These are phyloP conservation scores for Rousettus leschenaultii DNA, from an alignment of 2,113 vertebrate genomes.

Conservation along the genomic window DNA sequence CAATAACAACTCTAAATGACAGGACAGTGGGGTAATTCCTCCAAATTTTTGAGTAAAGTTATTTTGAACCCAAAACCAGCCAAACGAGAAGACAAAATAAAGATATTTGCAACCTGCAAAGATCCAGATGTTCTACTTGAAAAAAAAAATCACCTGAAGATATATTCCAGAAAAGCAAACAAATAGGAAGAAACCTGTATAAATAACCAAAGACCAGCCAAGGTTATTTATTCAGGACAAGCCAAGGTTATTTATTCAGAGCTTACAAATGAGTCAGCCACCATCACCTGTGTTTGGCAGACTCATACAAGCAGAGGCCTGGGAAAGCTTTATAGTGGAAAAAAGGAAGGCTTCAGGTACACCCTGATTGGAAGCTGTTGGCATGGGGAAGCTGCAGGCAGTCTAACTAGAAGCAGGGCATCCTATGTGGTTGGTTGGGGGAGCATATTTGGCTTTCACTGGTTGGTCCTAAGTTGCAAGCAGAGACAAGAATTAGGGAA, in stretches of 20 bases:
- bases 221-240: too few species aligned
- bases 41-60: background rate
- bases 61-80: constrained; percentile 6
- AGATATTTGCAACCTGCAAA: constrained; percentile 9
- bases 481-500: background rate
- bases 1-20: background rate
- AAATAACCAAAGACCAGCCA: background rate
- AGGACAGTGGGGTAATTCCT: background rate
- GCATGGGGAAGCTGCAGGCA: fast-evolving
- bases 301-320: background rate
- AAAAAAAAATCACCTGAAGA: background rate
- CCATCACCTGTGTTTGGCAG: background rate
- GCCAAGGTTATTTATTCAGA: background rate
- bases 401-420: background rate
- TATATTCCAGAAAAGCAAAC: constrained; percentile 1
- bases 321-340: background rate
- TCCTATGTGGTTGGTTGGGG: too few species aligned
- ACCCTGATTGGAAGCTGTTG: background rate
- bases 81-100: background rate
- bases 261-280: background rate
- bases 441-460: background rate
- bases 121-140: background rate
- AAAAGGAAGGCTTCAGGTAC: background rate
- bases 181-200: background rate
- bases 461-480: background rate